A percentile compares a stretch with the other conserved stretches of the same genome.
These are phyloP conservation scores for Plotosus lineatus DNA, from an alignment of 2,113 vertebrate species.

Conservation along the genomic window DNA sequence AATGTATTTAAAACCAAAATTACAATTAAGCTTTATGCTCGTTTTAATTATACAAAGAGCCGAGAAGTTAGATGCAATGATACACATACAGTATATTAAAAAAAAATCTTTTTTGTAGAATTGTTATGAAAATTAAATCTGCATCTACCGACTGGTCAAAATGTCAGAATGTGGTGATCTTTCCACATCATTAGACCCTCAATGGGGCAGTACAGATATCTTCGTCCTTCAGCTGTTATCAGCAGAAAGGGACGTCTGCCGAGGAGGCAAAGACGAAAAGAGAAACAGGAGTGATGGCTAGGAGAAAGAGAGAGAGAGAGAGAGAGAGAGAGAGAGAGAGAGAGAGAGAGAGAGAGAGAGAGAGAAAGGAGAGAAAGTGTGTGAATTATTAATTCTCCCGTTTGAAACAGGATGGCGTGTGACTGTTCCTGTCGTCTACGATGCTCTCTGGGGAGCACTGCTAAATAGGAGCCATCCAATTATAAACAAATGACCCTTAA, in stretches of 20 bases:
- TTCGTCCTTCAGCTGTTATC: constrained; percentile 48
- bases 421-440: constrained; percentile 45
- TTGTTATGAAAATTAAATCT: background rate
- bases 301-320: background rate
- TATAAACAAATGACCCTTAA: constrained; percentile 49
- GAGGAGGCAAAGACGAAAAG: background rate
- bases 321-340: background rate
- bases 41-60: constrained; percentile 35
- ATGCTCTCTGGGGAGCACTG: constrained; percentile 34
- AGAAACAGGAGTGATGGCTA: too few species aligned
- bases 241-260: constrained; percentile 28
- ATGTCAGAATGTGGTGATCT: constrained; percentile 19
- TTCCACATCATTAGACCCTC: constrained; percentile 50
- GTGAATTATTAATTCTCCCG: constrained; percentile 54
- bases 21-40: constrained; percentile 24
- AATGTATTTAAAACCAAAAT: constrained; percentile 25
- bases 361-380: constrained; percentile 1
- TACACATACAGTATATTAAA: background rate
- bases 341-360: constrained; percentile 16
- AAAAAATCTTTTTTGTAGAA: background rate
- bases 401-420: constrained; percentile 46
- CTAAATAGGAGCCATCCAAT: constrained; percentile 50
- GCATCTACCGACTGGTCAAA: background rate
- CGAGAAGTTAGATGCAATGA: background rate
- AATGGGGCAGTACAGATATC: constrained; percentile 49